Evolutionary conservation across 2,888 invertebrate genomes (phyloP).

Genomic region (Crepidodera aurea): DNA sequence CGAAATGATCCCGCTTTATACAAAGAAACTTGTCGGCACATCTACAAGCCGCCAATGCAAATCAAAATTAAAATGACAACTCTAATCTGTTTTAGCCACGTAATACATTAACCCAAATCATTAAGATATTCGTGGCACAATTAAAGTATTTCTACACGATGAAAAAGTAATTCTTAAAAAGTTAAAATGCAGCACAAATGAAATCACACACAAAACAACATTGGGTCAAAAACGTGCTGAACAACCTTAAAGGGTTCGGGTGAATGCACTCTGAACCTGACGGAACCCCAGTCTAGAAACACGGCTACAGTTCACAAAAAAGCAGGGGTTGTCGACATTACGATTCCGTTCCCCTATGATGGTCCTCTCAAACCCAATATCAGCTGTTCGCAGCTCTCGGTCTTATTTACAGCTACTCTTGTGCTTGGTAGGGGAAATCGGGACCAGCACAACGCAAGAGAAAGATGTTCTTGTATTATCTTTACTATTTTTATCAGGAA

Average conservation of each 20-base stretch:
- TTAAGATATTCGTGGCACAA: too few relatives aligned
- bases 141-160: too few relatives aligned
- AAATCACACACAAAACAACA: background rate
- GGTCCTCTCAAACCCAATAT: constrained; percentile 16
- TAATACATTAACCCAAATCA: too few relatives aligned
- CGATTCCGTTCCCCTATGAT: constrained; percentile 15
- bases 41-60: too few relatives aligned
- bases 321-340: constrained; percentile 27
- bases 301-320: constrained; percentile 22
- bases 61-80: too few relatives aligned
- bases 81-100: too few relatives aligned
- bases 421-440: background rate
- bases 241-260: constrained; percentile 21
- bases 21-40: too few relatives aligned
- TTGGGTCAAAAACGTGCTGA: constrained; percentile 13
- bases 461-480: too few relatives aligned
- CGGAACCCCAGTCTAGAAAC: constrained; percentile 24
- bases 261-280: constrained; percentile 29
- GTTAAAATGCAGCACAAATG: too few relatives aligned
- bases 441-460: background rate
- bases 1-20: too few relatives aligned
- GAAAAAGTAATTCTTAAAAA: too few relatives aligned
- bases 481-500: too few relatives aligned
- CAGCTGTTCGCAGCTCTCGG: constrained; percentile 24
- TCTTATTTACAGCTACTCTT: constrained; percentile 1